Conservation (phyloP, 2,113 vertebrate genomes). For the Nycticorax nycticorax region DNA sequence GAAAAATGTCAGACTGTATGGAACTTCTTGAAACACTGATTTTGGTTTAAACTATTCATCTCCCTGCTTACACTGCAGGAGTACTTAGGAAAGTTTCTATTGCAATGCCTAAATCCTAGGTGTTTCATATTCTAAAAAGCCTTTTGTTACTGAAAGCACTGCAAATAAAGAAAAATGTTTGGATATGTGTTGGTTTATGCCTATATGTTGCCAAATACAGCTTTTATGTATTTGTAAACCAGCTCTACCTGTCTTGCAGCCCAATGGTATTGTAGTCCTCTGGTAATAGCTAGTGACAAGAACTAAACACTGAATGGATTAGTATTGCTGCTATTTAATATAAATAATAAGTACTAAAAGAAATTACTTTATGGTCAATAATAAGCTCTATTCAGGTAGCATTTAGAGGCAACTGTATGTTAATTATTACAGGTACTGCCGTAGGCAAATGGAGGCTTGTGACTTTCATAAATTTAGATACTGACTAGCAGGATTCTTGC, state of each 20-base stretch:
- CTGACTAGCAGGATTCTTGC: background rate
- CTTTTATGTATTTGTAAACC: background rate
- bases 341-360: background rate
- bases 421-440: background rate
- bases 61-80: background rate
- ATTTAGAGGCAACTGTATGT: background rate
- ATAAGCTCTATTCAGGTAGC: background rate
- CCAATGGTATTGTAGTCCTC: background rate
- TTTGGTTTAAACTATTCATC: background rate
- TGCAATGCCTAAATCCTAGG: background rate
- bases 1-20: background rate
- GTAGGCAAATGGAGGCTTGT: background rate
- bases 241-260: background rate
- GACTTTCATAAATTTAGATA: background rate
- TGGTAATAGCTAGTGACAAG: background rate
- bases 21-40: background rate
- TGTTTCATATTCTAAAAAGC: background rate
- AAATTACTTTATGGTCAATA: background rate
- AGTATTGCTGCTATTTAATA: background rate
- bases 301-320: background rate
- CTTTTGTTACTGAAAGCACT: background rate
- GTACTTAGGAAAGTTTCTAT: background rate
- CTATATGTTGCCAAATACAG: background rate
- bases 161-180: background rate
- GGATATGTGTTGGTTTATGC: background rate